Evolutionary conservation across 1,140 invertebrate genomes (phyloP).

Genomic region (Cherax destructor): DNA sequence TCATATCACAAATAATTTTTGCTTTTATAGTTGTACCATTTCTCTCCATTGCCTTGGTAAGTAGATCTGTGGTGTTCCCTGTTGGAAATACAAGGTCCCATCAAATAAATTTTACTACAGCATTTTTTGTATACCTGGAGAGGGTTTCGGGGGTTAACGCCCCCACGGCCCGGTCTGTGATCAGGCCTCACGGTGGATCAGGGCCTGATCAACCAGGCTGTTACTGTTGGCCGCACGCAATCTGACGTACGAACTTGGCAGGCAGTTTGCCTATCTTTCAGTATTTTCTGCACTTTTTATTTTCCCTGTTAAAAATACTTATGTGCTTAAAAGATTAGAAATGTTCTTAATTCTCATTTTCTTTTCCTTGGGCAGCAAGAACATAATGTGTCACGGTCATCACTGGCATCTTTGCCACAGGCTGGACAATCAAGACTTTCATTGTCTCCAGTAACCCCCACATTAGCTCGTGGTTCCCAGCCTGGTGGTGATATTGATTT

Average conservation of each 20-base stretch:
- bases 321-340: neutral
- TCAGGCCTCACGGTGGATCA: too few relatives aligned
- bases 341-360: neutral
- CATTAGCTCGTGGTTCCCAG: constrained; percentile 54
- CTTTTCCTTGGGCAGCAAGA: constrained; percentile 12
- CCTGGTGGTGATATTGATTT: constrained; percentile 64
- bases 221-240: too few relatives aligned
- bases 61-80: too few relatives aligned
- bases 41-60: too few relatives aligned
- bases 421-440: neutral
- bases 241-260: too few relatives aligned
- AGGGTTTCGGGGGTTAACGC: too few relatives aligned
- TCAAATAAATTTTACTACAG: neutral
- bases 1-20: too few relatives aligned
- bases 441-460: constrained; percentile 14
- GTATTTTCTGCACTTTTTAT: neutral
- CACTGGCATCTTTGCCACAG: neutral
- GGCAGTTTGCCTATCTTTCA: neutral
- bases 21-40: too few relatives aligned
- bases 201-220: too few relatives aligned
- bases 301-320: neutral
- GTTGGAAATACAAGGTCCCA: too few relatives aligned
- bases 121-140: too few relatives aligned
- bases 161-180: too few relatives aligned
- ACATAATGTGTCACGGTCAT: neutral